phyloP scores from a whole-genome alignment of 1,140 invertebrate genomes.

The Neodiprion pinetum region DNA sequence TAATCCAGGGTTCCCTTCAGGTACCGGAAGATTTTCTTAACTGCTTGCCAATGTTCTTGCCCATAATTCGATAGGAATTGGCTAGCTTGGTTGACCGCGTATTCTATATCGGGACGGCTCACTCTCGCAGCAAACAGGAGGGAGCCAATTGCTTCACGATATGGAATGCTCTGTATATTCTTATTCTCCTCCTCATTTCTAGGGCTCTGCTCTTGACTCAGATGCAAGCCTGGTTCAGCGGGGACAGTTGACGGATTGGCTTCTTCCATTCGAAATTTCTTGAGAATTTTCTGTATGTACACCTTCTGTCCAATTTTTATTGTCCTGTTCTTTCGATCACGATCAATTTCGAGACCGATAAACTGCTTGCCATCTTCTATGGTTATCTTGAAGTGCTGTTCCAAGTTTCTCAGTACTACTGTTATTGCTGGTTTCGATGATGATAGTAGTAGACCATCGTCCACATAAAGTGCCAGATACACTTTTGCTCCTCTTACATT shows the following conservation, averaged over 20 bases:
- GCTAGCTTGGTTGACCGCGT: too few species aligned
- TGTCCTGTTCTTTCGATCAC: constrained; percentile 13
- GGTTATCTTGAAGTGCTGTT: constrained; percentile 32
- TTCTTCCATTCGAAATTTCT: constrained; percentile 37
- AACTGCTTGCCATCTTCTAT: constrained; percentile 22
- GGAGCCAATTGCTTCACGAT: constrained; percentile 25
- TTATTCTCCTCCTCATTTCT: constrained; percentile 4
- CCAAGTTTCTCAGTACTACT: constrained; percentile 25
- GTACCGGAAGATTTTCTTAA: constrained; percentile 25
- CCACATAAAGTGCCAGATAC: constrained; percentile 35
- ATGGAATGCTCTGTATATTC: constrained; percentile 11
- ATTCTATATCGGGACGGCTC: too few species aligned
- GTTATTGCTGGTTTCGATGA: constrained; percentile 21
- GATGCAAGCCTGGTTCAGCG: constrained; percentile 12
- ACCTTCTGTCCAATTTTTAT: constrained; percentile 33
- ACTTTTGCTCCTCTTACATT: constrained; percentile 30
- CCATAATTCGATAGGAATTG: too few species aligned
- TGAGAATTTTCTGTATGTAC: constrained; percentile 36
- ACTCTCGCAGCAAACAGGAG: not conserved
- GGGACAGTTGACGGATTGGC: constrained; percentile 35
- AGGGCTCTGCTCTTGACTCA: constrained; percentile 6
- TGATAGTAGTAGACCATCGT: constrained; percentile 33
- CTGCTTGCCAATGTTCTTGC: too few species aligned
- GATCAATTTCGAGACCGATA: constrained; percentile 36
- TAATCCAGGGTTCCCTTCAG: too few species aligned